Base-by-base conservation (phyloP, 1,140 invertebrate genomes). In the Pogonomyrmex californicus region DNA sequence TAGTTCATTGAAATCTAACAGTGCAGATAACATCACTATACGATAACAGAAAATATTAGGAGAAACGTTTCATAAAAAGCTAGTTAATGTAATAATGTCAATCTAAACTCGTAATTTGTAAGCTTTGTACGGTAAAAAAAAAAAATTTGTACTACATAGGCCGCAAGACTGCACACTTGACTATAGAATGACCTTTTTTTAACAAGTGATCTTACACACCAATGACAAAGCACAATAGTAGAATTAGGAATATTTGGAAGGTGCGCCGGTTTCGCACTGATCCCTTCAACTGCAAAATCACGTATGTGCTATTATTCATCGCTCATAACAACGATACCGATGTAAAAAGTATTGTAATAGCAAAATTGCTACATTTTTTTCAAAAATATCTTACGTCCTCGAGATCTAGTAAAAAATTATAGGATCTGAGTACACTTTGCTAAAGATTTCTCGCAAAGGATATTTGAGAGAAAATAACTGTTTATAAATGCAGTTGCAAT, bases 51-150 rank as follows among this genome's bases (percentile, higher is more conserved):
- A 68, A 62, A 81, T 54, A 54, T 38, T 56, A n/a, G 7, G 63
- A 83, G 12, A 73, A 75, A 75, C 33, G 41, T 75, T 75, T 73
- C 79, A 30, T 83, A 81, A 68, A 44, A 62, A 63, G 33, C 36
- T 81, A 79, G 62, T 47, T 78, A 86, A 89, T 36, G 58, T 89
- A 89, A 71, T 82, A 89, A 89, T 56, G 85, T 90, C 88, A 86
- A 90, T 90, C 88, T 89, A 90, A 89, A 85, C 62, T 41, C 4
- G 62, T 90, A 90, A 90, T 90, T 86, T 88, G 56, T 90, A 90
- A 90, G 86, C 70, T 89, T 68, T 86, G 70, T 88, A 89, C 47
- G 33, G 70, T 86, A 79, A 77, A 86, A 86, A n/a, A n/a, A 78
- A 51, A 73, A 85, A 44, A 51, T 75, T 83, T 83, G 68, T 83